Evolutionary conservation across 2,888 invertebrate species (phyloP).

Genomic region (Ormyrus pomaceus): DNA sequence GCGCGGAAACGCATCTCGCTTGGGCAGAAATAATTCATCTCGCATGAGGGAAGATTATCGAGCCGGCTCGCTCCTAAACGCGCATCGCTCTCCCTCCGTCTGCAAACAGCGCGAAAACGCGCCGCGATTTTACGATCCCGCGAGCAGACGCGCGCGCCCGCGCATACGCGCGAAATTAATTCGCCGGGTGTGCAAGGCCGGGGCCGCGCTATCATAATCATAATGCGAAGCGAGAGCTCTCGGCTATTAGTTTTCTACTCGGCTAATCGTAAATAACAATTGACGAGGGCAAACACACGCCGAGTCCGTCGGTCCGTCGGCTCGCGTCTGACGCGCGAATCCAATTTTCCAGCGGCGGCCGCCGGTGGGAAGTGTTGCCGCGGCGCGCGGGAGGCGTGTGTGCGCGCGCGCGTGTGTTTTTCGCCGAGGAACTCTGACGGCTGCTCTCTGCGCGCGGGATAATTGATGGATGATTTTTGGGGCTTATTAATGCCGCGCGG

Average conservation of each 20-base stretch:
- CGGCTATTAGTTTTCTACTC: constrained; percentile 64
- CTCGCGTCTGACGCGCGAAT: constrained; percentile 25
- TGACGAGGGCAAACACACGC: constrained; percentile 49
- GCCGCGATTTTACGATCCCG: constrained; percentile 46
- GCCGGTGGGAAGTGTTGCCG: too few species aligned
- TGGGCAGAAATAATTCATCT: constrained; percentile 47
- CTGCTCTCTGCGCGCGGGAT: too few species aligned
- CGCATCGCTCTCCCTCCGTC: constrained; percentile 9
- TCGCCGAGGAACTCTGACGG: too few species aligned
- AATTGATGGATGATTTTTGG: too few species aligned
- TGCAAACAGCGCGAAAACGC: neutral
- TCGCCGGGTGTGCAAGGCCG: constrained; percentile 10
- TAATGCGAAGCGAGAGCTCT: constrained; percentile 41
- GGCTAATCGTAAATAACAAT: constrained; percentile 65
- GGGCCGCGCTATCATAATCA: constrained; percentile 52
- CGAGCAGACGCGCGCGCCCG: neutral
- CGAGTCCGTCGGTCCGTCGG: constrained; percentile 44
- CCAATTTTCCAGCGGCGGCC: neutral
- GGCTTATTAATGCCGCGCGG: too few species aligned
- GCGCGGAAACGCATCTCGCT: neutral
- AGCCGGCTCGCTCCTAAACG: neutral
- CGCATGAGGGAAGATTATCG: constrained; percentile 8
- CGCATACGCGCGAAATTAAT: constrained; percentile 58
- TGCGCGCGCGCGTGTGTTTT: too few species aligned
- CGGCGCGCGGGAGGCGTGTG: neutral